Evolutionary conservation across 2,888 invertebrate genomes (phyloP), one percentile per base, ranked within the genome.

Genomic region (Drosophila formosana): DNA sequence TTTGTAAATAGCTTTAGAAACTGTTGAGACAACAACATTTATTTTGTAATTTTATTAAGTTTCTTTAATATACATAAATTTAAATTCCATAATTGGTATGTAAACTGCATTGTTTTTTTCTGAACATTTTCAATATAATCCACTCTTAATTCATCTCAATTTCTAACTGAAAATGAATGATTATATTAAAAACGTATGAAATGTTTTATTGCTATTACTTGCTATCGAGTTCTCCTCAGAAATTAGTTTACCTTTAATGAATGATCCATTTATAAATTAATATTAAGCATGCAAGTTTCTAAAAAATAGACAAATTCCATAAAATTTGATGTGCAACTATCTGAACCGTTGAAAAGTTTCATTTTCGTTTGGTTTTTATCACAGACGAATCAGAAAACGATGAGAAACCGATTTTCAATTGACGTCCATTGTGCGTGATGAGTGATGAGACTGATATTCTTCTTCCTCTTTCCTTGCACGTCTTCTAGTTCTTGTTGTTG

Each of bases 381-480:
- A 32, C 7, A 3, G 28, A 53, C 32, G 46, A 66, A 49, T 9
- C 32, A 73, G 37, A 23, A 51, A 56, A 4, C 61, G 47, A 58
- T 66, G 64, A 62, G 58, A 74, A 73, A 34, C 43, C 51, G 39
- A 37, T 70, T 51, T 51, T 23, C 43, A 66, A 66, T 64, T 68
- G 66, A 70, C 61, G 55, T 9, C 43, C 62, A 66, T 72, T 67
- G 69, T 63, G 68, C 60, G 43, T 55, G 75, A 60, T 75, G 75
- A 78, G 41, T 67, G 67, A 75, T 75, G 69, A 49, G 57, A 4
- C 37, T 55, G 32, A 43, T 53, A 26, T 37, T 51, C 18, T 34
- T 45, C 6, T 18, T 34, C 18, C 23, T 45, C n/a, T 18, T 13
- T 41, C 18, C 39, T 18, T 13, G 13, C 13, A 4, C n/a, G 28